Evolutionary conservation across 2,888 invertebrate species (phyloP).

Genomic region (Diplolepis rosae): DNA sequence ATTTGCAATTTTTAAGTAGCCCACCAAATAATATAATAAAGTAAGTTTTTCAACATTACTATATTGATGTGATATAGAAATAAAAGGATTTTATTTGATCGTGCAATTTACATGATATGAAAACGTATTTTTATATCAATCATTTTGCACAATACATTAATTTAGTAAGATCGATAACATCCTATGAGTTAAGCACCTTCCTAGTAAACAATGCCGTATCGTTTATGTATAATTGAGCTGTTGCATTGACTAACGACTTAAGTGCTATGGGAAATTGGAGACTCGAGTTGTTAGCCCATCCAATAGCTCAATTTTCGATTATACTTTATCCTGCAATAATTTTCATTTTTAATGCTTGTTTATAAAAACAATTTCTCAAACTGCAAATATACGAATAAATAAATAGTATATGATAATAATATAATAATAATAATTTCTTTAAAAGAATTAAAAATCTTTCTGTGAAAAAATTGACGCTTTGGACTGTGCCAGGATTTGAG

Average conservation of each 20-base stretch:
- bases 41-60: too few relatives aligned
- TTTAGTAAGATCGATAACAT: neutral
- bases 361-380: neutral
- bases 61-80: too few relatives aligned
- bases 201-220: constrained; percentile 24
- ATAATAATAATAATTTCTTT: too few relatives aligned
- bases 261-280: constrained; percentile 20
- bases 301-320: constrained; percentile 30
- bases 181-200: constrained; percentile 10
- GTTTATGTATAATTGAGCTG: constrained; percentile 29
- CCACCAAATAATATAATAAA: too few relatives aligned
- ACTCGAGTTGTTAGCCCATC: constrained; percentile 11
- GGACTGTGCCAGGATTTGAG: too few relatives aligned
- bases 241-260: constrained; percentile 29
- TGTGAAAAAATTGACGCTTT: too few relatives aligned
- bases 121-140: too few relatives aligned
- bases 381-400: neutral
- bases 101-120: too few relatives aligned
- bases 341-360: constrained; percentile 11
- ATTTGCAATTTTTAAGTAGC: too few relatives aligned
- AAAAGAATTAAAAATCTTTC: too few relatives aligned
- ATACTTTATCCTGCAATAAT: constrained; percentile 1
- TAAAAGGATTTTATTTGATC: too few relatives aligned
- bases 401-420: too few relatives aligned
- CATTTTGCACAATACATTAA: neutral